phyloP scores from a whole-genome alignment of 2,113 vertebrate genomes.

The Vanacampus margaritifer region DNA sequence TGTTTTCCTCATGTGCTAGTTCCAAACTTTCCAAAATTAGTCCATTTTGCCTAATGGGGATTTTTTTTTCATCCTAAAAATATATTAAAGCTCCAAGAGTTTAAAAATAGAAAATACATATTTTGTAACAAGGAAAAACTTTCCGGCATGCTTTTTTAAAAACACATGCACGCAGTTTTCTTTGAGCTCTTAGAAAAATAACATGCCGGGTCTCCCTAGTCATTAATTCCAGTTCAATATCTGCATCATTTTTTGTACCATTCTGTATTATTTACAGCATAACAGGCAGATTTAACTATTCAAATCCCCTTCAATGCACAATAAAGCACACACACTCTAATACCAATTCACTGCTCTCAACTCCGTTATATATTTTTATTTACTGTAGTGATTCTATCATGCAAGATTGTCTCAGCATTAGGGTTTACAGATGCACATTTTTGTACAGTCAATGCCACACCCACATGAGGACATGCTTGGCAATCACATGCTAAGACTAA shows the following conservation, averaged over 20 bases:
- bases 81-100: neutral
- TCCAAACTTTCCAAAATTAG: neutral
- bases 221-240: neutral
- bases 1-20: neutral
- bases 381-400: neutral
- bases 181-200: too few species aligned
- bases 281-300: neutral
- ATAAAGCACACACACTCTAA: neutral
- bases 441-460: constrained; percentile 26
- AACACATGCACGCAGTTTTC: neutral
- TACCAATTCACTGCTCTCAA: neutral
- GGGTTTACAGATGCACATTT: neutral
- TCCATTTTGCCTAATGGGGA: neutral
- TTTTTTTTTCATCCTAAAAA: neutral
- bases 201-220: neutral
- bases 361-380: neutral
- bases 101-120: neutral
- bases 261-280: neutral
- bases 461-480: constrained; percentile 41
- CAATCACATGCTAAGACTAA: neutral
- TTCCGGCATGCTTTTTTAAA: neutral
- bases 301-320: neutral
- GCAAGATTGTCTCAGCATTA: neutral
- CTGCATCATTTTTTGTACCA: neutral
- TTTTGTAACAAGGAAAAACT: neutral